Percentiles rank a stretch among this genome's conserved stretches.
Conservation (phyloP, 2,888 invertebrate species). For the Celastrina argiolus region DNA sequence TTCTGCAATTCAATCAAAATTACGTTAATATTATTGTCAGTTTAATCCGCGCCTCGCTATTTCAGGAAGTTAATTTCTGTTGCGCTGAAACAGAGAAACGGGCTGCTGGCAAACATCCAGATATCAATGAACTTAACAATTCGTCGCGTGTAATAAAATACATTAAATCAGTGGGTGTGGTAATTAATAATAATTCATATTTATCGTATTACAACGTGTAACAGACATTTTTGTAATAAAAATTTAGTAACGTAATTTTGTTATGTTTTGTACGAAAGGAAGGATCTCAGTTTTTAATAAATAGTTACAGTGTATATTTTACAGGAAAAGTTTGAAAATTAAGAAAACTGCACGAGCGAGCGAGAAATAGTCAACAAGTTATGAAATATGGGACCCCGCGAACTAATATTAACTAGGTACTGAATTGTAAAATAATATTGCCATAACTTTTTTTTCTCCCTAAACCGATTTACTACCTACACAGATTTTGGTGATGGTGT, state of each 20-base stretch:
- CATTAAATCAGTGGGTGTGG: neutral
- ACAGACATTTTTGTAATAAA: too few relatives aligned
- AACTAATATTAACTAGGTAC: neutral
- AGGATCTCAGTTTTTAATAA: constrained; percentile 4
- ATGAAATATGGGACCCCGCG: neutral
- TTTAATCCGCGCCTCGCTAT: neutral
- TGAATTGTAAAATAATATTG: neutral
- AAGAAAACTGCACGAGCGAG: neutral
- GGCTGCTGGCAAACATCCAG: neutral
- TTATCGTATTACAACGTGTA: too few relatives aligned
- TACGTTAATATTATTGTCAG: neutral
- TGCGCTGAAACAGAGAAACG: neutral
- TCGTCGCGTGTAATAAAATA: neutral
- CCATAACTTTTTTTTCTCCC: too few relatives aligned
- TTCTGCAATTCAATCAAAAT: neutral
- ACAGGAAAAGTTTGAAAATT: neutral
- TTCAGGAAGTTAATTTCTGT: neutral
- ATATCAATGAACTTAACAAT: neutral
- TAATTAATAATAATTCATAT: neutral
- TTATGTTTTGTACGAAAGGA: too few relatives aligned
- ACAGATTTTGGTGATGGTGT: neutral
- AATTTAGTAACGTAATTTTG: too few relatives aligned
- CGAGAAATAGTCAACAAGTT: neutral
- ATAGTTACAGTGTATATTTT: neutral
- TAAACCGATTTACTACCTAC: too few relatives aligned